Percentiles rank a stretch among this genome's conserved stretches.
Evolutionary conservation across 2,888 invertebrate genomes (phyloP).

Genomic region (Homarus gammarus): DNA sequence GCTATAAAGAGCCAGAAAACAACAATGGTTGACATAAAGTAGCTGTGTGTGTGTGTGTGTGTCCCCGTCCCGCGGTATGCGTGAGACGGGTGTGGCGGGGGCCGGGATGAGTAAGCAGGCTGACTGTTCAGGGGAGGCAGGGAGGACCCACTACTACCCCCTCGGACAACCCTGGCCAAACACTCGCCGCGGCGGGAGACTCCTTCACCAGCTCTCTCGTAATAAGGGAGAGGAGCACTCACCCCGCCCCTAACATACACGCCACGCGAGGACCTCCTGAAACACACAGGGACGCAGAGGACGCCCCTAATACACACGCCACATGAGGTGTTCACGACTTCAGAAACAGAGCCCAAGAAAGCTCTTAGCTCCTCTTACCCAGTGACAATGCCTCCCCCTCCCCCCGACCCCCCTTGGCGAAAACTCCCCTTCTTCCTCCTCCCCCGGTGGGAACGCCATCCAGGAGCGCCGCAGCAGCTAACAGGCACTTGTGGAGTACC

Average conservation of each 20-base stretch:
- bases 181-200: slow-evolving; percentile 36
- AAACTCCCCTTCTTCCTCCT: no score
- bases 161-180: slow-evolving; percentile 41
- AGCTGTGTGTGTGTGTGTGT: background rate
- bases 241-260: slow-evolving; percentile 27
- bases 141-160: background rate
- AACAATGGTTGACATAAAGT: background rate
- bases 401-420: no score
- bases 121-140: background rate
- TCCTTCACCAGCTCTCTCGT: slow-evolving; percentile 48
- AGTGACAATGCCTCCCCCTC: no score
- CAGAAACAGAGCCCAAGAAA: no score
- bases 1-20: slow-evolving; percentile 5
- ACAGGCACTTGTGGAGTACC: slow-evolving; percentile 41
- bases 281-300: no score
- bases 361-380: no score
- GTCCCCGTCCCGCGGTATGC: background rate
- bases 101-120: slow-evolving; percentile 42
- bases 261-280: slow-evolving; percentile 5
- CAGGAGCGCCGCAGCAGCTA: background rate
- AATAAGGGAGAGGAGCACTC: slow-evolving; percentile 55
- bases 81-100: slow-evolving; percentile 17
- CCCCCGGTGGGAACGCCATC: slow-evolving; percentile 11
- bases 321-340: no score
- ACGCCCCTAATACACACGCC: no score